A percentile compares a stretch with the other conserved stretches of the same genome.
Evolutionary conservation across 2,888 invertebrate genomes (phyloP).

Genomic region (Agrochola macilenta): DNA sequence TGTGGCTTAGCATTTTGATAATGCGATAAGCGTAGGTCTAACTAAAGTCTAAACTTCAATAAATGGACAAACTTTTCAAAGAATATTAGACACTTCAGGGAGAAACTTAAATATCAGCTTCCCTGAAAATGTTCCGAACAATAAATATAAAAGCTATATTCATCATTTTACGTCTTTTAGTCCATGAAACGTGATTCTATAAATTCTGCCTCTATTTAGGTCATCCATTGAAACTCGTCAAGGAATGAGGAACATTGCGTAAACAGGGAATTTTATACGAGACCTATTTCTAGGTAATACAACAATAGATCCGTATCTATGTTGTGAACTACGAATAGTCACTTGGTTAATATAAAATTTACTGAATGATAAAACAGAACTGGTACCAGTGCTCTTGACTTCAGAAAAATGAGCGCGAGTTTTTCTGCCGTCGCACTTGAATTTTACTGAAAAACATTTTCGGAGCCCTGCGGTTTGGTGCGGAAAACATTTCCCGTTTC

Average conservation of each 20-base stretch:
- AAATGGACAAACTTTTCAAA: neutral
- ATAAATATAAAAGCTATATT: slow-evolving; percentile 33
- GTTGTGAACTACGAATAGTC: slow-evolving; percentile 54
- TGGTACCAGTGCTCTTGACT: slow-evolving; percentile 72
- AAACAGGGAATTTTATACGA: slow-evolving; percentile 56
- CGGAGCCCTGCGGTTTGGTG: slow-evolving; percentile 78
- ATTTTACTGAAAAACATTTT: slow-evolving; percentile 83
- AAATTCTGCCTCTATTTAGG: slow-evolving; percentile 55
- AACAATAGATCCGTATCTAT: slow-evolving; percentile 61
- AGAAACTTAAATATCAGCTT: slow-evolving; percentile 1
- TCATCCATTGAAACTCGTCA: slow-evolving; percentile 53
- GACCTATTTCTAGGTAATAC: slow-evolving; percentile 58
- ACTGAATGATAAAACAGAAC: slow-evolving; percentile 76
- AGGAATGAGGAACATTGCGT: slow-evolving; percentile 59
- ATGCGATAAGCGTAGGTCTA: neutral
- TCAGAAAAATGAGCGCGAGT: slow-evolving; percentile 77
- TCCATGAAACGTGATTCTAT: slow-evolving; percentile 32
- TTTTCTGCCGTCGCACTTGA: slow-evolving; percentile 80
- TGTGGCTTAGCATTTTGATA: slow-evolving; percentile 2
- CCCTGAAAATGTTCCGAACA: neutral
- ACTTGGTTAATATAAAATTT: slow-evolving; percentile 74
- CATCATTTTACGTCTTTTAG: neutral
- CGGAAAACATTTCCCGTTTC: slow-evolving; percentile 78
- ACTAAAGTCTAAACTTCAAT: slow-evolving; percentile 1
- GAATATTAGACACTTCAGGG: neutral